Conservation (phyloP, 2,888 invertebrate genomes). For the Yponomeuta sedellus region DNA sequence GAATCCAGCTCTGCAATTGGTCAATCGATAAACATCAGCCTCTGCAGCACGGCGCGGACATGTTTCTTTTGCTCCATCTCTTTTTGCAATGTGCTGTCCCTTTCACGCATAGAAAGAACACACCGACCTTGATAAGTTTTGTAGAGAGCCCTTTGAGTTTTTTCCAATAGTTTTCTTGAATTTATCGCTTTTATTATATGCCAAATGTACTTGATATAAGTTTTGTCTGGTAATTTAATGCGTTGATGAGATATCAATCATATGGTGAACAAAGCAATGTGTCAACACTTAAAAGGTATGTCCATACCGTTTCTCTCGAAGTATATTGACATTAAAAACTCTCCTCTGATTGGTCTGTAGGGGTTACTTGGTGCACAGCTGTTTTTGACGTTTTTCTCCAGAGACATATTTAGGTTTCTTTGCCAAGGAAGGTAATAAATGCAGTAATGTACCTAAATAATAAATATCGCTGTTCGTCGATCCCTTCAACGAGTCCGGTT, state of each 20-base stretch:
- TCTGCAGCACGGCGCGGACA: slow-evolving; percentile 35
- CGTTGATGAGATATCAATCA: slow-evolving; percentile 42
- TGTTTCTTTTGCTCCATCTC: slow-evolving; percentile 38
- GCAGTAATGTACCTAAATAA: no score
- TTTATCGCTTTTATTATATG: neutral
- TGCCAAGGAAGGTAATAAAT: no score
- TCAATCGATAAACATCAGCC: slow-evolving; percentile 63
- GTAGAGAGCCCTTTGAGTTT: slow-evolving; percentile 26
- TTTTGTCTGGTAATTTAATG: slow-evolving; percentile 21
- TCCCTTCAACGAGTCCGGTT: no score
- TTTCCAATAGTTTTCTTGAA: neutral
- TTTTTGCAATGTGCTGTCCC: slow-evolving; percentile 39
- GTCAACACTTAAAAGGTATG: slow-evolving; percentile 53
- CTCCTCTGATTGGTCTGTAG: slow-evolving; percentile 46
- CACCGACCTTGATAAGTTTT: slow-evolving; percentile 53
- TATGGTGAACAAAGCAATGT: slow-evolving; percentile 65
- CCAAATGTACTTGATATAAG: slow-evolving; percentile 16
- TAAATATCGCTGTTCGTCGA: no score
- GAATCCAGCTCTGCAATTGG: slow-evolving; percentile 60
- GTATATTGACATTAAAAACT: slow-evolving; percentile 45
- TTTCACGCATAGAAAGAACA: slow-evolving; percentile 34
- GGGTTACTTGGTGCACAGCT: slow-evolving; percentile 45
- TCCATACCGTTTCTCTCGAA: slow-evolving; percentile 41
- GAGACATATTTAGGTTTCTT: no score
- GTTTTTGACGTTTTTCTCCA: slow-evolving; percentile 54